Evolutionary conservation across 2,888 invertebrate species (phyloP).

Genomic region (Eristalinus sepulchralis): DNA sequence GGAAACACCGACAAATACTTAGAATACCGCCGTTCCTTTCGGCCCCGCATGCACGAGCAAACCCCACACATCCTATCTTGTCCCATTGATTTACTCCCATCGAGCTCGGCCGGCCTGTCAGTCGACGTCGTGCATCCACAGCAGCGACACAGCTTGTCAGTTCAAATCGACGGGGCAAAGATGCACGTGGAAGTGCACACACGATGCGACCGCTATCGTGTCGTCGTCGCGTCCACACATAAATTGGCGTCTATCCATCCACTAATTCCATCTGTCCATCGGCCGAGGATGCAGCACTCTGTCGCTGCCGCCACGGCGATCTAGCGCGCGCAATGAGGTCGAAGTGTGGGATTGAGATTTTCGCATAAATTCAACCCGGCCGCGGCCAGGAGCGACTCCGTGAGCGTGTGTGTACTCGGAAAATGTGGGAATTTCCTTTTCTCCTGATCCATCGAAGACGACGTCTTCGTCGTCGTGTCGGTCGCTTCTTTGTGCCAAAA

Average conservation of each 20-base stretch:
- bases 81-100: constrained; percentile 66
- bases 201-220: too few species aligned
- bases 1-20: constrained; percentile 36
- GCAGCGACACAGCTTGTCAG: constrained; percentile 51
- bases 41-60: not conserved
- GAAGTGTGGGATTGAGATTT: constrained; percentile 57
- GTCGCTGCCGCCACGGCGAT: not conserved
- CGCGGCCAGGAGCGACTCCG: constrained; percentile 23
- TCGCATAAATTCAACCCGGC: constrained; percentile 54
- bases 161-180: not conserved
- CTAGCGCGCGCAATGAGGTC: constrained; percentile 8
- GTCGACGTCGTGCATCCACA: constrained; percentile 37
- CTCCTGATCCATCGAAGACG: constrained; percentile 40
- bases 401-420: constrained; percentile 17
- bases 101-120: constrained; percentile 37
- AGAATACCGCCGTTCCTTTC: constrained; percentile 39
- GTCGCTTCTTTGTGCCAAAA: constrained; percentile 46
- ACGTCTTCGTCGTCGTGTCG: constrained; percentile 11
- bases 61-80: constrained; percentile 53
- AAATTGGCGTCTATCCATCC: constrained; percentile 69
- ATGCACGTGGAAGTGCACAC: constrained; percentile 48
- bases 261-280: constrained; percentile 58
- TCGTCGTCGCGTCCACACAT: constrained; percentile 42
- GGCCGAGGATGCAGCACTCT: constrained; percentile 38
- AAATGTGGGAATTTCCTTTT: constrained; percentile 69